A percentile compares a stretch with the other conserved stretches of the same genome.
phyloP scores from a whole-genome alignment of 2,797 vertebrate genomes.

The Masticophis lateralis region DNA sequence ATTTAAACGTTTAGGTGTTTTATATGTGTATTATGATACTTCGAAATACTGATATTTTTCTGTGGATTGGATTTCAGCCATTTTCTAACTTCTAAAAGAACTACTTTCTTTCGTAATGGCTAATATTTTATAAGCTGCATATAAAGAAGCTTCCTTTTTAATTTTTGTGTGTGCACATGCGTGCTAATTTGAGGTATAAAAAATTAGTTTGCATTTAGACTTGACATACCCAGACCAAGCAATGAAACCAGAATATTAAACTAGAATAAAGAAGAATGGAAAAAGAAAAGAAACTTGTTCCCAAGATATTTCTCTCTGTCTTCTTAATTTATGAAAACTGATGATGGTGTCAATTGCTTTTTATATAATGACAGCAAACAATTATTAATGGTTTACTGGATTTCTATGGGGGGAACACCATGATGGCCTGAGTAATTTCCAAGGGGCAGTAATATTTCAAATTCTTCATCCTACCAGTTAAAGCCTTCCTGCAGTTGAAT shows the following conservation, averaged over 20 bases:
- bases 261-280: not conserved
- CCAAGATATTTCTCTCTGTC: not conserved
- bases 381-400: not conserved
- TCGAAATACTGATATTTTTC: not conserved
- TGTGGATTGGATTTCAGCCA: not conserved
- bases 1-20: not conserved
- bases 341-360: not conserved
- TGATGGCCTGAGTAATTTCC: not conserved
- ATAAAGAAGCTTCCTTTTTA: conserved; percentile 1
- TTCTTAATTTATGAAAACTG: not conserved
- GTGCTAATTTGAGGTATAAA: not conserved
- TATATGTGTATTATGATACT: not conserved
- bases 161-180: not conserved
- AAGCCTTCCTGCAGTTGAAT: not conserved
- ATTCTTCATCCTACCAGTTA: not conserved
- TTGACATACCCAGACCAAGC: not conserved
- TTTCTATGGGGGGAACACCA: not conserved
- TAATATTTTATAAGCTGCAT: not conserved
- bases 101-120: not conserved
- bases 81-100: not conserved
- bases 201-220: not conserved
- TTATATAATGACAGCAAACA: not conserved
- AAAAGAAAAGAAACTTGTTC: not conserved
- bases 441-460: not conserved
- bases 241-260: not conserved